These are phyloP conservation scores for Macrophya alboannulata DNA, from an alignment of 2,888 invertebrate genomes.

Conservation along the genomic window DNA sequence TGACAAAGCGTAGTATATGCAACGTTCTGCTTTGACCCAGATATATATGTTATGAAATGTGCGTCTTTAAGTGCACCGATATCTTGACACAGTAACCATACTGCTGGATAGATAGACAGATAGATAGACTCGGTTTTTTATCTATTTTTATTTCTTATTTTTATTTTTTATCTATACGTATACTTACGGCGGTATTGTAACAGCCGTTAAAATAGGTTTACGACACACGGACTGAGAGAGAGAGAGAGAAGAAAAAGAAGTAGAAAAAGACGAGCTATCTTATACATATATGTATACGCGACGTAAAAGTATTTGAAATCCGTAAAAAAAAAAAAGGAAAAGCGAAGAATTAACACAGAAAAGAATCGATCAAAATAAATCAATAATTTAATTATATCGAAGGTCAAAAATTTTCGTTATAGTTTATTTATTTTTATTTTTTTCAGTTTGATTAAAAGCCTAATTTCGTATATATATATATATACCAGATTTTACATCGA, in stretches of 20 bases:
- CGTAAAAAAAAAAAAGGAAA: background rate
- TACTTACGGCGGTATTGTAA: background rate
- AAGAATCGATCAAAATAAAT: background rate
- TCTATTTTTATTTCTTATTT: background rate
- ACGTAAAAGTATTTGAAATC: background rate
- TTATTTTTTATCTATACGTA: background rate
- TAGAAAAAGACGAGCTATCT: background rate
- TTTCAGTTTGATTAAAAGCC: background rate
- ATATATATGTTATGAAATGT: slow-evolving; percentile 33
- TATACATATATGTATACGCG: too few species aligned
- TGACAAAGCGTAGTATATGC: background rate
- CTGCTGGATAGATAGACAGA: background rate
- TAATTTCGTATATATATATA: too few species aligned
- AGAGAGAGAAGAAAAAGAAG: too few species aligned
- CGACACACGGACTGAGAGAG: background rate
- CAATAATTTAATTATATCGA: background rate
- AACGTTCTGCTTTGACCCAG: slow-evolving; percentile 15
- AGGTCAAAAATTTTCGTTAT: background rate
- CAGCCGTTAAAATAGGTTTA: slow-evolving; percentile 15
- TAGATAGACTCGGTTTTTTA: background rate
- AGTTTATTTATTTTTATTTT: slow-evolving; percentile 13
- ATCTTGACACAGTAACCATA: slow-evolving; percentile 49
- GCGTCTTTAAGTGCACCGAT: slow-evolving; percentile 46
- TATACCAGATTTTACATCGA: background rate
- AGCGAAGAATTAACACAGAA: background rate